Base-by-base conservation (phyloP, 2,888 invertebrate species). In the Pseudococcus longispinus region DNA sequence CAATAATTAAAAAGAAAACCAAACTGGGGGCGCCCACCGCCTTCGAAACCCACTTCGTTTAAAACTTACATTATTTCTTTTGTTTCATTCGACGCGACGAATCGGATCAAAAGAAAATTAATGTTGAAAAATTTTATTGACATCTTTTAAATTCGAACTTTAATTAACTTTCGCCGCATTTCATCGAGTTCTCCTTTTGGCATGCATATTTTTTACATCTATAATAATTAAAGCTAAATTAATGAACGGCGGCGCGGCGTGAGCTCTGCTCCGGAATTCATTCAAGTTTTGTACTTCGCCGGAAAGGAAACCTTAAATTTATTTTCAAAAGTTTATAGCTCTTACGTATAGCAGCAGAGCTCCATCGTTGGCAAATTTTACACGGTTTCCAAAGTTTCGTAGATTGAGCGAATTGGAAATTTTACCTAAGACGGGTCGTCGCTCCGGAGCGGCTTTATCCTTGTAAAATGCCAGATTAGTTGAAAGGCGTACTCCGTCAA, bases 141-240 rank as follows among this genome's bases (percentile, higher is more conserved):
- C 70, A 70, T 70, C 70, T 70, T 70, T 60, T 70, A 70, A 70
- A 70, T 70, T 70, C 29, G 29, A 70, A 70, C 15, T 70, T 70
- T 70, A 70, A 70, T 70, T 70, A 70, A 70, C 70, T 70, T 70
- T 29, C 11, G 70, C 26, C 15, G 70, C 70, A 18, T 70, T 70
- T 70, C 70, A 29, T 32, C 70, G 29, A 70, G 70, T 70, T 70
- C 70, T 5, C 70, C 37, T 29, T 70, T 32, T 70, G 70, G 29
- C 29, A 29, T 29, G 26, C 9, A 37, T 37, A 8, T 15, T 29
- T 70, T 29, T 70, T 70, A 8, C 60, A 60, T 29, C 70, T 20
- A 70, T 29, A 70, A 70, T 70, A 70, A 70, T 70, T 70, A 70
- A 70, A 70, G 29, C 70, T 29, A 29, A 70, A 70, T 18, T 70